Evolutionary conservation across 2,888 invertebrate species (phyloP).

Genomic region (Oscheius sp.): DNA sequence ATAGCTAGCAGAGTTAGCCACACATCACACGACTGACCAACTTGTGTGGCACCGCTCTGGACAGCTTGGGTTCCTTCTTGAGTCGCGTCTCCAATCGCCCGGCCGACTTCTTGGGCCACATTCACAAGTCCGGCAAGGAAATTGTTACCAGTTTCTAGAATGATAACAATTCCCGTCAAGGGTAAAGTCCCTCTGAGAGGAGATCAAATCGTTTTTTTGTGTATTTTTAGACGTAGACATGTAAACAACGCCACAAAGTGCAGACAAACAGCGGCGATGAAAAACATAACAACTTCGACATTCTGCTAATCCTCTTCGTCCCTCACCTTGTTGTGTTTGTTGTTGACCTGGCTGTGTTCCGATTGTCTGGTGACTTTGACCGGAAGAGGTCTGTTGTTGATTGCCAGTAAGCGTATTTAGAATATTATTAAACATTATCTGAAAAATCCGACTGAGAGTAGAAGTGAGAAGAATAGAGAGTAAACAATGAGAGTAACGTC

Average conservation of each 20-base stretch:
- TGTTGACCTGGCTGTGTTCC: not conserved
- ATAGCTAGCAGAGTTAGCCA: not conserved
- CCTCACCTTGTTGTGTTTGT: not conserved
- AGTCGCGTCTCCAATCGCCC: constrained; percentile 16
- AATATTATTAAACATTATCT: constrained; percentile 10
- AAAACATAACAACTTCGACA: too few relatives aligned
- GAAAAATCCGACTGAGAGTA: too few relatives aligned
- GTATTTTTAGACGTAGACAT: too few relatives aligned
- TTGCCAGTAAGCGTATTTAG: constrained; percentile 8
- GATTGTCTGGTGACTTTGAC: not conserved
- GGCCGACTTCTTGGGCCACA: constrained; percentile 17
- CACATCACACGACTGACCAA: not conserved
- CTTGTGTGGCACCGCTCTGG: constrained; percentile 6
- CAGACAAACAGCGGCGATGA: too few relatives aligned
- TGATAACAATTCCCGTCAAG: not conserved
- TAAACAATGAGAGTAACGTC: not conserved
- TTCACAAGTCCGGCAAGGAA: constrained; percentile 23
- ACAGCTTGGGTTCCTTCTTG: constrained; percentile 19
- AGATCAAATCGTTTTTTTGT: not conserved
- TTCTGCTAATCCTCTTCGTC: too few relatives aligned
- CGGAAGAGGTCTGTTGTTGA: not conserved
- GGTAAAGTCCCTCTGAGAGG: not conserved
- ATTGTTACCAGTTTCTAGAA: too few relatives aligned
- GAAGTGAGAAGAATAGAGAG: not conserved
- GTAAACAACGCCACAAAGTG: too few relatives aligned